Percentiles rank a stretch among this genome's conserved stretches.
Evolutionary conservation across 2,113 vertebrate genomes (phyloP).

Genomic region (Charadrius vociferus): DNA sequence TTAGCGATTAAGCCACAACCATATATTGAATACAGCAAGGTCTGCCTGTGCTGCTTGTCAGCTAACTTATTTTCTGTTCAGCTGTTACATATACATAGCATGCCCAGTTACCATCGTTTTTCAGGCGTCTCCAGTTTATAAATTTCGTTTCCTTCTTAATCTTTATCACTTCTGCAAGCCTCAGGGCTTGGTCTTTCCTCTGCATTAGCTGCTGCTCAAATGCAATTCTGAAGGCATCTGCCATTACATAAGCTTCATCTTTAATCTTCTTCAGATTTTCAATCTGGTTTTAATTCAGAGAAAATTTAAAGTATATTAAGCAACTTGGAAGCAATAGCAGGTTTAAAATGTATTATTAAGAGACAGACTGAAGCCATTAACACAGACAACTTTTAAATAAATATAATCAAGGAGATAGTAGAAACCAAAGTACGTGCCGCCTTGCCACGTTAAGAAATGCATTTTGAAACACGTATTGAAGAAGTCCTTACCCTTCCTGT

Average conservation of each 20-base stretch:
- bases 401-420: not conserved
- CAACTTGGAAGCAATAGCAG: not conserved
- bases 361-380: not conserved
- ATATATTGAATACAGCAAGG: not conserved
- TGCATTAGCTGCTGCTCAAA: slow-evolving; percentile 92
- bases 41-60: not conserved
- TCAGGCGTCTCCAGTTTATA: slow-evolving; percentile 64
- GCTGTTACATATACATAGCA: not conserved
- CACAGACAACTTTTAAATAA: not conserved
- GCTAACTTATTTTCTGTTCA: not conserved
- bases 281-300: slow-evolving; percentile 72
- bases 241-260: slow-evolving; percentile 86
- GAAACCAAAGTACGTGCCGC: not conserved
- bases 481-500: not conserved
- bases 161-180: slow-evolving; percentile 74
- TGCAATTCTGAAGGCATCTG: slow-evolving; percentile 91
- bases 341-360: not conserved
- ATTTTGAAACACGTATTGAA: not conserved
- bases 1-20: not conserved
- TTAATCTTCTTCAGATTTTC: slow-evolving; percentile 80
- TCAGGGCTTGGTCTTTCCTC: slow-evolving; percentile 83
- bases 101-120: slow-evolving; percentile 67
- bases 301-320: not conserved
- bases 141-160: slow-evolving; percentile 64
- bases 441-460: not conserved